Conservation (phyloP, 2,888 invertebrate species). For the Lathronympha strigana region DNA sequence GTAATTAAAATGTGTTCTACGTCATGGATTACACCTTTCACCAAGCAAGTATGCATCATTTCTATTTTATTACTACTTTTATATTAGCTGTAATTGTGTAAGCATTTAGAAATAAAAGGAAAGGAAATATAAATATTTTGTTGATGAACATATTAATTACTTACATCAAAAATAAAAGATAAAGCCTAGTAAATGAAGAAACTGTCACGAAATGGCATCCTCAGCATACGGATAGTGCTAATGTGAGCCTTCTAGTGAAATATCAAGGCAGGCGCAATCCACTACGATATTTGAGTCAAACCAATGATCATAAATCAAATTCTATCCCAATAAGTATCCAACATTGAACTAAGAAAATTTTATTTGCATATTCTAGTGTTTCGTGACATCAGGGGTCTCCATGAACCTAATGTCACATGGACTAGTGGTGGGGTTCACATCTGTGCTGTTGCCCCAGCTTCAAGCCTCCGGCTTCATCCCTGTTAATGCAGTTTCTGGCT, state of each 20-base stretch:
- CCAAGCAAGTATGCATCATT: constrained; percentile 22
- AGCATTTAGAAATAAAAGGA: too few relatives aligned
- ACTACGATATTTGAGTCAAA: too few relatives aligned
- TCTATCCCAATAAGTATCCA: too few relatives aligned
- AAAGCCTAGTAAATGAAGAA: too few relatives aligned
- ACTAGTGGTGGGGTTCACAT: constrained; percentile 68
- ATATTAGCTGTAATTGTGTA: too few relatives aligned
- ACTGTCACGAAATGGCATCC: too few relatives aligned
- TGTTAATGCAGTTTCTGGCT: constrained; percentile 60
- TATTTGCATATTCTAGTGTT: constrained; percentile 43
- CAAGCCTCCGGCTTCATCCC: constrained; percentile 51
- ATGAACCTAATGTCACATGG: constrained; percentile 44
- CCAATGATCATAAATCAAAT: neutral
- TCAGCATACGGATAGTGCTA: too few relatives aligned
- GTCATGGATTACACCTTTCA: constrained; percentile 32
- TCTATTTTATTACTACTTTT: neutral
- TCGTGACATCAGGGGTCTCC: constrained; percentile 45
- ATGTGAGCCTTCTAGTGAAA: too few relatives aligned
- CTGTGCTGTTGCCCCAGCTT: constrained; percentile 77
- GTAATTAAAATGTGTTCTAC: constrained; percentile 24
- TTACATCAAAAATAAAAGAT: too few relatives aligned
- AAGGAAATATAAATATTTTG: too few relatives aligned
- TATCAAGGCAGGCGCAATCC: too few relatives aligned
- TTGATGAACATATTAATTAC: too few relatives aligned
- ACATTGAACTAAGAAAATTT: neutral